Conservation (phyloP, 2,113 vertebrate genomes). For the Percopsis transmontana region DNA sequence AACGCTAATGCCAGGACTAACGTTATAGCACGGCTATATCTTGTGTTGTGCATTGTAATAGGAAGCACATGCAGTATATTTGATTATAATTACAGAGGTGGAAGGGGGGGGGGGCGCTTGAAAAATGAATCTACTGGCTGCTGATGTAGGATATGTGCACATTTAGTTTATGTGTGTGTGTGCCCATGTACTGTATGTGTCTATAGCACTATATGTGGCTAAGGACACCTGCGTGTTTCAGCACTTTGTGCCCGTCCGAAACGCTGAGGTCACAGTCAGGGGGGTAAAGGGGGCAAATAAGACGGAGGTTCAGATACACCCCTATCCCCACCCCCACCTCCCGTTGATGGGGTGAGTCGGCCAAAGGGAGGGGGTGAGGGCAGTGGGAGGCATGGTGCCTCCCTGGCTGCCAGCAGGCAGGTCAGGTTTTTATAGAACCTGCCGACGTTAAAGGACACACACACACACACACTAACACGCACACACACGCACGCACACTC, state of each 20-base stretch:
- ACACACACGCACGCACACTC: slow-evolving; percentile 20
- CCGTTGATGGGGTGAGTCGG: slow-evolving; percentile 56
- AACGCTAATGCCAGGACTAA: too few species aligned
- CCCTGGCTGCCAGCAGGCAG: slow-evolving; percentile 61
- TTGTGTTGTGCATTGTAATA: not conserved
- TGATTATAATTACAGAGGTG: not conserved
- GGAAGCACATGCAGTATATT: not conserved
- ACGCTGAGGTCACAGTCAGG: slow-evolving; percentile 68
- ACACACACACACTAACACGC: not conserved
- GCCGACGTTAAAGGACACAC: slow-evolving; percentile 45
- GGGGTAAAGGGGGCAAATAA: slow-evolving; percentile 58
- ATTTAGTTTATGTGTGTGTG: slow-evolving; percentile 3
- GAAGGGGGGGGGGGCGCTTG: slow-evolving; percentile 33
- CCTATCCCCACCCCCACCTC: slow-evolving; percentile 24
- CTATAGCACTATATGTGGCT: slow-evolving; percentile 41
- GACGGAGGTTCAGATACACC: slow-evolving; percentile 53
- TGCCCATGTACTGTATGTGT: slow-evolving; percentile 45
- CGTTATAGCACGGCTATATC: too few species aligned
- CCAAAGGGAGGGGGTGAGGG: slow-evolving; percentile 16
- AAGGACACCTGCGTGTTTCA: slow-evolving; percentile 73
- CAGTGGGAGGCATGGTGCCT: slow-evolving; percentile 44
- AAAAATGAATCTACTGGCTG: slow-evolving; percentile 28
- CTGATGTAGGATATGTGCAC: slow-evolving; percentile 38
- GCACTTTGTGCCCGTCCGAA: slow-evolving; percentile 69
- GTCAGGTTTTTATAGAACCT: slow-evolving; percentile 56